Conservation (phyloP, 2,888 invertebrate genomes). For the Pedicia rivosa region DNA sequence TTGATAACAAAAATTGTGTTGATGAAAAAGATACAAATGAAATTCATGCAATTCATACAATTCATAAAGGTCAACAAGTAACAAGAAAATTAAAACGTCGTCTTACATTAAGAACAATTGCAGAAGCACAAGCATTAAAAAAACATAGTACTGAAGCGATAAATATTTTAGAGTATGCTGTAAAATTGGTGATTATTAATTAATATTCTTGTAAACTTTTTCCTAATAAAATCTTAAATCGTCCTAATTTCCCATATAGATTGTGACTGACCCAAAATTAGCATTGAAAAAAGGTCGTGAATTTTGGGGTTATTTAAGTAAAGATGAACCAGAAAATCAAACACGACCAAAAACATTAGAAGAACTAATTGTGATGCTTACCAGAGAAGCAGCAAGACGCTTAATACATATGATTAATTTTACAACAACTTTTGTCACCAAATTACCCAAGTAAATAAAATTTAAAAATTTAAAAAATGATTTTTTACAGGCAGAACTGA, state of each 20-base stretch:
- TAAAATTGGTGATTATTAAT: slow-evolving; percentile 55
- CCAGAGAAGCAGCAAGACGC: slow-evolving; percentile 60
- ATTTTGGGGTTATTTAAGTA: slow-evolving; percentile 51
- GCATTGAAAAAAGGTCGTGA: slow-evolving; percentile 59
- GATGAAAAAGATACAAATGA: slow-evolving; percentile 11
- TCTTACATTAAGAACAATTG: slow-evolving; percentile 58
- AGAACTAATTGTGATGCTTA: slow-evolving; percentile 55
- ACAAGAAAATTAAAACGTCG: slow-evolving; percentile 61
- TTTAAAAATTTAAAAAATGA: too few relatives aligned
- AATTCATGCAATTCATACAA: slow-evolving; percentile 48
- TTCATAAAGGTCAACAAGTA: slow-evolving; percentile 61
- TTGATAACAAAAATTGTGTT: slow-evolving; percentile 41
- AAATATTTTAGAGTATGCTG: slow-evolving; percentile 58
- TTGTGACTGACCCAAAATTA: slow-evolving; percentile 60
- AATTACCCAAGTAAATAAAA: slow-evolving; percentile 40
- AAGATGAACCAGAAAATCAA: slow-evolving; percentile 73
- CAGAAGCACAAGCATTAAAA: slow-evolving; percentile 64
- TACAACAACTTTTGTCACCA: slow-evolving; percentile 37
- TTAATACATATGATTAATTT: slow-evolving; percentile 66
- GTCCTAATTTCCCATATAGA: slow-evolving; percentile 31
- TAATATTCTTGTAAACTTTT: not conserved
- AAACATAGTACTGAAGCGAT: slow-evolving; percentile 61
- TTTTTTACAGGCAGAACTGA: too few relatives aligned
- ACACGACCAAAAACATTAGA: slow-evolving; percentile 63
- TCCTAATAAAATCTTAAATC: not conserved